Evolutionary conservation across 2,113 vertebrate species (phyloP), one percentile per base, ranked within the genome.

Genomic region (Eurypyga helias): DNA sequence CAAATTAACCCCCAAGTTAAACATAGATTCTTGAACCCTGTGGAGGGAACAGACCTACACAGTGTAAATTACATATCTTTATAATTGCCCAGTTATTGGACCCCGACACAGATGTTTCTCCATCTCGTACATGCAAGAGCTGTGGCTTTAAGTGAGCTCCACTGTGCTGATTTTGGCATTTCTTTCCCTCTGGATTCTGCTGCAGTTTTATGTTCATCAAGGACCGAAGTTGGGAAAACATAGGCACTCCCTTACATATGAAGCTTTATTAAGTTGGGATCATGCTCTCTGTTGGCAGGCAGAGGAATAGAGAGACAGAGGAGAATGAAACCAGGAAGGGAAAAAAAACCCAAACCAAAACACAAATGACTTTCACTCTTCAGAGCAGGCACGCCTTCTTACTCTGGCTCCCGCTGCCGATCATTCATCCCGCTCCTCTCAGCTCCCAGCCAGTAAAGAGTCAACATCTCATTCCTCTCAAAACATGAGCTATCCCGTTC

Each of bases 211-310:
- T 23, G 70, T 92, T 94, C 95, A 95, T 64, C 89, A 91, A 94
- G 79, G 62, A 94, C 33, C 58, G 92, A 91, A 96, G 87, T 55
- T 95, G 87, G 89, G 93, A 96, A 97, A 97, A 96, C 94, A 94
- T 13, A 96, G 92, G 95, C 94, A 75, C 95, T 96, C 87, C 97
- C 95, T 95, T 94, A 90, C 78, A 95, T 89, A 91, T 2, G 72
- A 65, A 89, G 90, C 77, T 72, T 93, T 94, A 81, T 90, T 94
- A 95, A 96, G 75, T 20, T 80, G 93, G 97, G 96, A 97, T 97
- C 97, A 96, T 98, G 98, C 98, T 98, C 98, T 98, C 98, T 99
- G 96, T 98, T 98, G 98, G 98, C 97, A 94, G 97, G 89, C 70
- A 72, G 85, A 60, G 97, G 97, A 94, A 98, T 36, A 97, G 94